Conservation (phyloP, 2,888 invertebrate species). For the Parapristionchus giblindavisi region DNA sequence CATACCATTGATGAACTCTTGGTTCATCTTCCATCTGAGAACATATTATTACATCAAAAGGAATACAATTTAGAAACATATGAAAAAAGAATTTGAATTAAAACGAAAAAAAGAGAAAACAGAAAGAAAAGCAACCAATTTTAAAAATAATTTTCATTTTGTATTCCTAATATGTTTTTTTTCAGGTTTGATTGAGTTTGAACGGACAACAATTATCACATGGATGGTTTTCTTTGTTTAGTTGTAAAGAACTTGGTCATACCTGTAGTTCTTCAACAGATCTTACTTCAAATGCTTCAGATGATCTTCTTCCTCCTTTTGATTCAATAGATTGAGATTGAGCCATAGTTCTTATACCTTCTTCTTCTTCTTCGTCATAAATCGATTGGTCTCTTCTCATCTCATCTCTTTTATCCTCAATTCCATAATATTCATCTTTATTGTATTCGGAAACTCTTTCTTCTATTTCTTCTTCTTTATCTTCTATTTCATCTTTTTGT, state of each 20-base stretch:
- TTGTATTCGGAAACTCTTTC: conserved; percentile 14
- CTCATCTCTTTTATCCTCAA: conserved; percentile 26
- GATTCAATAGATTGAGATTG: not conserved
- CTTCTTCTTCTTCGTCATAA: conserved; percentile 12
- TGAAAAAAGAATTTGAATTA: not conserved
- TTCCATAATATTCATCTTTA: no score
- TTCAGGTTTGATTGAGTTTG: no score
- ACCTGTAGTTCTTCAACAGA: conserved; percentile 27
- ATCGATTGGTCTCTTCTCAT: conserved; percentile 3
- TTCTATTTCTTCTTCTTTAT: not conserved
- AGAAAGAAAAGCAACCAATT: no score
- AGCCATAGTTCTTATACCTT: not conserved
- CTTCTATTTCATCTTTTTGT: not conserved
- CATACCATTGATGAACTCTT: conserved; percentile 49
- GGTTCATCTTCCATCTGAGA: conserved; percentile 31
- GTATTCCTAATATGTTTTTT: no score
- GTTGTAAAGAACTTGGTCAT: no score
- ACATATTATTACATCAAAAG: not conserved
- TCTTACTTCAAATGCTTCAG: conserved; percentile 1
- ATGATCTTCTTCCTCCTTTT: not conserved
- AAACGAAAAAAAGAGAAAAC: no score
- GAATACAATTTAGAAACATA: not conserved
- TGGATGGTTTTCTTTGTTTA: no score
- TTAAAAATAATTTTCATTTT: no score
- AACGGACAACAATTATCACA: no score